Percentiles rank a stretch among this genome's conserved stretches.
These are phyloP conservation scores for Fissipunctia ypsillon DNA, from an alignment of 2,888 invertebrate genomes.

Conservation along the genomic window DNA sequence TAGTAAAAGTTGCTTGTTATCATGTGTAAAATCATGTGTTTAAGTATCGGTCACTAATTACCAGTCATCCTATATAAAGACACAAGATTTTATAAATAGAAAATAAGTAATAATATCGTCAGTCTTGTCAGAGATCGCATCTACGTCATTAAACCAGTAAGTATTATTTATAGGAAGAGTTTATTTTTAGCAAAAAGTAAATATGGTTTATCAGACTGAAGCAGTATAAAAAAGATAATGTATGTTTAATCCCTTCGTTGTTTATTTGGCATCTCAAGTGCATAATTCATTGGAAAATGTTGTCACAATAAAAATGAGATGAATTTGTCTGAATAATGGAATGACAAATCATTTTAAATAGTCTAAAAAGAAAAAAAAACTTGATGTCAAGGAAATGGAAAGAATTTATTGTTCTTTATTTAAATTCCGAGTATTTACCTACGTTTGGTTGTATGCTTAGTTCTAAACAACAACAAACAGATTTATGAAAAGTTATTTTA, in stretches of 20 bases:
- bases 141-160: conserved; percentile 15
- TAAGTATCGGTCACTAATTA: too few species aligned
- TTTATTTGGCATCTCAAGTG: conserved; percentile 1
- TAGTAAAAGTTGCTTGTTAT: too few species aligned
- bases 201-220: not conserved
- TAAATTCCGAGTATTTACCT: not conserved
- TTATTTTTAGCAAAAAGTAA: conserved; percentile 1
- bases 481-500: not conserved
- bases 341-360: not conserved
- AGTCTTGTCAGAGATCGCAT: not conserved
- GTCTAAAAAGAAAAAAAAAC: not conserved
- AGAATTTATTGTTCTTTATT: not conserved
- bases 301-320: not conserved
- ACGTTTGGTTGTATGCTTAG: too few species aligned
- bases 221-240: not conserved
- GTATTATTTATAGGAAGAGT: conserved; percentile 6
- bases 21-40: too few species aligned
- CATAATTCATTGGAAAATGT: not conserved
- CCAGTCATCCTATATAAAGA: too few species aligned
- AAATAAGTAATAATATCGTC: conserved; percentile 8
- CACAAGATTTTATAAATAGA: not conserved
- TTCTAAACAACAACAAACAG: not conserved
- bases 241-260: not conserved
- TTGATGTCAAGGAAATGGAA: not conserved
- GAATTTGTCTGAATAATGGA: not conserved